Conservation (phyloP, 53 echinoderm and acorn worm genomes). For the Henricia sp. region DNA sequence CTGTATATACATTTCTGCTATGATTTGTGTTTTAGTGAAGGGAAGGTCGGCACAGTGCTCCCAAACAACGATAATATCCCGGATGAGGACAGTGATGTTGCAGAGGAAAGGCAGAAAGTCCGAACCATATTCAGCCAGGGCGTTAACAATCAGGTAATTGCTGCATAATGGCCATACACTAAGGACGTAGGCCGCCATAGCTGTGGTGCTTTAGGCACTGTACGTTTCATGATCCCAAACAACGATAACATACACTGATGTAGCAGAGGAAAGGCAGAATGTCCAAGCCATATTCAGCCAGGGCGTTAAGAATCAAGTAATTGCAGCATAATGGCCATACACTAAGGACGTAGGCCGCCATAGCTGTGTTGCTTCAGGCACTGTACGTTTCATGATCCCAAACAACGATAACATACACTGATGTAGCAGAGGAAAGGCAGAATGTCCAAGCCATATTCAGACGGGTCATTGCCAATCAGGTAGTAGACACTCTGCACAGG, state of each 20-base stretch:
- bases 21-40: not conserved
- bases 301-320: too few relatives aligned
- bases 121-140: constrained; percentile 52
- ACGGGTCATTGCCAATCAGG: not conserved
- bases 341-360: too few relatives aligned
- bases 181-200: too few relatives aligned
- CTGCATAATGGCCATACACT: too few relatives aligned
- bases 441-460: constrained; percentile 67
- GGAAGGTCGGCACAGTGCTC: constrained; percentile 14
- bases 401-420: constrained; percentile 70
- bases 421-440: constrained; percentile 67
- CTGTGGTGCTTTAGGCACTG: too few relatives aligned
- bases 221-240: constrained; percentile 30
- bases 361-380: too few relatives aligned
- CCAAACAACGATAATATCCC: constrained; percentile 59
- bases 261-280: constrained; percentile 63
- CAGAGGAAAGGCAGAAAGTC: constrained; percentile 67
- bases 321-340: too few relatives aligned
- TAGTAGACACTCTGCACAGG: too few relatives aligned
- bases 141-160: too few relatives aligned
- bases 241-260: constrained; percentile 69
- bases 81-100: constrained; percentile 79
- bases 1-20: not conserved
- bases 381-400: not conserved
- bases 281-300: constrained; percentile 65